A percentile compares a stretch with the other conserved stretches of the same genome.
Evolutionary conservation across 92 coral and sea anemone genomes (phyloP).

Genomic region (Ricordea florida): DNA sequence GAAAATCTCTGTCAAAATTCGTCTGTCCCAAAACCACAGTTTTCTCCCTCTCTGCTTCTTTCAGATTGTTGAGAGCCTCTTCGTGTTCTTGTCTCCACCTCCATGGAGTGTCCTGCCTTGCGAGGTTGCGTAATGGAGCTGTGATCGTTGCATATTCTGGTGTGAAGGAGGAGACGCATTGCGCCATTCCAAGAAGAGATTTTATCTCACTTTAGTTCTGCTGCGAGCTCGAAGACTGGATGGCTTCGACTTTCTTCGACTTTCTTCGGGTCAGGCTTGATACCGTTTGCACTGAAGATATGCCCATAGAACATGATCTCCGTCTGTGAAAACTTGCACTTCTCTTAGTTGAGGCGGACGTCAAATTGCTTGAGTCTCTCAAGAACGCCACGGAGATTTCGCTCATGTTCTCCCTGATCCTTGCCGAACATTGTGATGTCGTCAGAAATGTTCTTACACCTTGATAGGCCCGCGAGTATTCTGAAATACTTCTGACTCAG

Average conservation of each 20-base stretch:
- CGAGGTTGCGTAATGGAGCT: constrained; percentile 6
- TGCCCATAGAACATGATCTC: constrained; percentile 37
- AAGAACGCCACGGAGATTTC: not conserved
- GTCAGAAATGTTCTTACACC: constrained; percentile 29
- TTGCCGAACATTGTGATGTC: constrained; percentile 21
- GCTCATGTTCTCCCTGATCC: constrained; percentile 11
- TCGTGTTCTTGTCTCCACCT: constrained; percentile 4
- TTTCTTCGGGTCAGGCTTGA: constrained; percentile 18
- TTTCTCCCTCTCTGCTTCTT: too few relatives aligned
- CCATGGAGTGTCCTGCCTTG: constrained; percentile 22
- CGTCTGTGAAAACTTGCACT: constrained; percentile 5
- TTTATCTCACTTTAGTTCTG: not conserved
- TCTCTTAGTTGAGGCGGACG: constrained; percentile 12
- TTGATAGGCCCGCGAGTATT: constrained; percentile 39
- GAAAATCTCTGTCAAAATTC: too few relatives aligned
- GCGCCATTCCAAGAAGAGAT: not conserved
- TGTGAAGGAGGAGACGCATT: not conserved
- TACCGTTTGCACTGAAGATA: constrained; percentile 6
- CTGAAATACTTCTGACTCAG: constrained; percentile 20
- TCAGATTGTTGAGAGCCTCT: constrained; percentile 13
- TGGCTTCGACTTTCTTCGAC: not conserved
- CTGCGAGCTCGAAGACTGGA: not conserved
- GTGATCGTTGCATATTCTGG: not conserved
- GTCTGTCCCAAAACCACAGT: too few relatives aligned
- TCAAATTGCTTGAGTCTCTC: not conserved